These are phyloP conservation scores for Euthynnus affinis DNA, from an alignment of 2,797 vertebrate species.

Conservation along the genomic window DNA sequence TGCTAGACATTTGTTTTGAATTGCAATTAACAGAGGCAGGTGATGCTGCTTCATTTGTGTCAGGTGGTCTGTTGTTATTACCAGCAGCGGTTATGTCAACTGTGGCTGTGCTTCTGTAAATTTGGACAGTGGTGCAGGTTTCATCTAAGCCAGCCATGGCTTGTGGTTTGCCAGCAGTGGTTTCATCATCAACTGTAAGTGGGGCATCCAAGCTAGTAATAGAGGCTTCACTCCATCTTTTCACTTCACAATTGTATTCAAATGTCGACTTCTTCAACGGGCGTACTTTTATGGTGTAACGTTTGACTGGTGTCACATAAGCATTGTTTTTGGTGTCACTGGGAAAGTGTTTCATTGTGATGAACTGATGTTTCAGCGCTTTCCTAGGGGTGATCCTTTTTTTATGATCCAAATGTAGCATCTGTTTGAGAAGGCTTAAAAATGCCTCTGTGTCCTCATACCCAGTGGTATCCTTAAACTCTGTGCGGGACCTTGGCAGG, in stretches of 20 bases:
- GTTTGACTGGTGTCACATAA: neutral
- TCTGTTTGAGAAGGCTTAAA: slow-evolving; percentile 18
- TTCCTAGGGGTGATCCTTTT: slow-evolving; percentile 6
- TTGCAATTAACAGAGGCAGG: neutral
- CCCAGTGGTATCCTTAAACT: rapidly evolving
- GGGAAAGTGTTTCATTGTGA: slow-evolving; percentile 13
- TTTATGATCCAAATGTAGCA: neutral
- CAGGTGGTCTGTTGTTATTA: neutral
- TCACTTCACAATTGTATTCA: neutral
- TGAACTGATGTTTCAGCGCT: slow-evolving; percentile 11
- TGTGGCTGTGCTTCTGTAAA: neutral
- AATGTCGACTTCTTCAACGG: neutral
- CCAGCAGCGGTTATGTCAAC: neutral
- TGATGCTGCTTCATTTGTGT: neutral
- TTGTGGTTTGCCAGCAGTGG: too few relatives aligned
- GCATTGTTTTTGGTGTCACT: rapidly evolving
- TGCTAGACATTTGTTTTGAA: too few relatives aligned
- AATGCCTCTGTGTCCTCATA: neutral
- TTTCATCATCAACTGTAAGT: too few relatives aligned
- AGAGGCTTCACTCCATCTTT: neutral
- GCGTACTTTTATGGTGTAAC: rapidly evolving
- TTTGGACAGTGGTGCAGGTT: too few relatives aligned
- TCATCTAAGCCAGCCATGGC: too few relatives aligned
- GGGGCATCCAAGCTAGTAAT: too few relatives aligned
- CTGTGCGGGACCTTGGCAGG: neutral